Percentiles rank a stretch among this genome's conserved stretches.
phyloP scores from a whole-genome alignment of 2,797 vertebrate species.

The Tenualosa thibaudeaui region DNA sequence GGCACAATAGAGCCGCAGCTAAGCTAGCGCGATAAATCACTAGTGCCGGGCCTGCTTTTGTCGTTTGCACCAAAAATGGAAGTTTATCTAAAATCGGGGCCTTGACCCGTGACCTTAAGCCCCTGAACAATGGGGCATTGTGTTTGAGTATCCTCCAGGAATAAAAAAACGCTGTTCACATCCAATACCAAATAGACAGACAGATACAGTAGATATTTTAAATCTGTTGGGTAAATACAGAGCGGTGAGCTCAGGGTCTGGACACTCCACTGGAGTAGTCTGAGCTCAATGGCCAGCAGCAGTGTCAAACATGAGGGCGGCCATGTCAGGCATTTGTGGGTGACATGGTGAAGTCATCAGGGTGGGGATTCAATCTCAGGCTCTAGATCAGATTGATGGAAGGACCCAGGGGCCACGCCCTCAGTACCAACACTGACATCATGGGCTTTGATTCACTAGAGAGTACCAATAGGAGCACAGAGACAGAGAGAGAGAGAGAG shows the following conservation, averaged over 20 bases:
- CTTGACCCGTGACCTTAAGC: slow-evolving; percentile 27
- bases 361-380: not conserved
- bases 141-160: slow-evolving; percentile 49
- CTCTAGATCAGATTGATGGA: not conserved
- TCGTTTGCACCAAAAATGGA: slow-evolving; percentile 32
- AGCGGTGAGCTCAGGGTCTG: not conserved
- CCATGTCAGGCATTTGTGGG: not conserved
- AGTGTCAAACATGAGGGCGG: not conserved
- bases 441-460: not conserved
- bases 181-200: not conserved
- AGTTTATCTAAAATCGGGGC: slow-evolving; percentile 49
- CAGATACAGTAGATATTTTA: not conserved
- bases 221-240: not conserved
- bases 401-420: not conserved
- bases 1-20: slow-evolving; percentile 23
- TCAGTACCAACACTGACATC: no score
- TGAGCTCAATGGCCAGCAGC: not conserved
- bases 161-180: slow-evolving; percentile 31
- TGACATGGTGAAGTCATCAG: slow-evolving; percentile 6
- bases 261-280: no score
- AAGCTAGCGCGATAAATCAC: slow-evolving; percentile 38
- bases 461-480: not conserved
- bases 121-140: slow-evolving; percentile 42
- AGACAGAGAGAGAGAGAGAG: not conserved
- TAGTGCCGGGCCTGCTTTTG: slow-evolving; percentile 28